Base-by-base conservation (phyloP, 2,113 vertebrate genomes). In the Eleginops maclovinus region DNA sequence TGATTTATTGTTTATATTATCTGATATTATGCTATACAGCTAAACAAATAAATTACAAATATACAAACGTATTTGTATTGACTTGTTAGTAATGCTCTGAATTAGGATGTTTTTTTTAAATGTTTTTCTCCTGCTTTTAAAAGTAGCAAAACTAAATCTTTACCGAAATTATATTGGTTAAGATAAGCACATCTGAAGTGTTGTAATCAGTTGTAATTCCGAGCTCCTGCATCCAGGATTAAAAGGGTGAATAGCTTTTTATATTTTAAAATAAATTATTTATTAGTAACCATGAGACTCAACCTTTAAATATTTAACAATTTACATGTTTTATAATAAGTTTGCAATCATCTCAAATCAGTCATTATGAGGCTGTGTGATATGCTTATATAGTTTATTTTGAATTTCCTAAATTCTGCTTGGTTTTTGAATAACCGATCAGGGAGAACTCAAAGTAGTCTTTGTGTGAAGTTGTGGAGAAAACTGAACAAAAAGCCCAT, bases 11-110 rank as follows among this genome's bases (percentile, higher is more conserved):
- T 21, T 22, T 9, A 9, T 31, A 4, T 6, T 7, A 4, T 49
- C 7, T 28, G 24, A 31, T 47, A 31, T 0, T 16, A 26, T 71
- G 24, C 12, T n/a, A 0, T 43, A 3, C 4, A 3, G 6, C 8
- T 8, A 58, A n/a, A 21, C 15, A 50, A 0, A 7, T 28, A 4
- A 28, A 47, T 47, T n/a, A n/a, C n/a, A 46, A 21, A 15, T 11
- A 15, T 0, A 4, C n/a, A 31, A 31, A 0, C 9, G 41, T 24
- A 13, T 8, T 22, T 54, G 0, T 2, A 1, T 24, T 22, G 7
- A 16, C 10, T 26, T 17, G 47, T 16, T 15, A 24, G 22, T 61
- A 28, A 0, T 13, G 43, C 0, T 65, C 10, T 28, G 3, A 49
- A n/a, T 6, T 6, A 24, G 31, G 31, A 36, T 36, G 2, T 26